Evolutionary conservation across 1,140 invertebrate genomes (phyloP), one percentile per base, ranked within the genome.

Genomic region (Hirudo medicinalis): DNA sequence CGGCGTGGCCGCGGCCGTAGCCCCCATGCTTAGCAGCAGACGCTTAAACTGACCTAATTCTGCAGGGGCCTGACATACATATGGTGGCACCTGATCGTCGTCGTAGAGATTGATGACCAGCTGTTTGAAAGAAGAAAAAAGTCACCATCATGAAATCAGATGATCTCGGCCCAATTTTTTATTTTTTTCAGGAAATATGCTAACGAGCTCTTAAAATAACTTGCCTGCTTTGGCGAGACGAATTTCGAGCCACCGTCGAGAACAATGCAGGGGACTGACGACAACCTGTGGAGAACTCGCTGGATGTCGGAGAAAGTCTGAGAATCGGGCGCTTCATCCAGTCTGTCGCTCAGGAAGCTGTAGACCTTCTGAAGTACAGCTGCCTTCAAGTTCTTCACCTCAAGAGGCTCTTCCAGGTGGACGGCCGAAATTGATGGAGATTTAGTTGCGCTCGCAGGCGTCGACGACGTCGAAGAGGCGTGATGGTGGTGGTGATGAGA

Each of bases 1-100:
- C 43, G 74, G 71, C 32, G 74, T 72, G 32, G 74, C 69, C 22
- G 27, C 57, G 55, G 74, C 5, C 11, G 68, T 63, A 22, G 73
- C 75, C 43, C 78, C 78, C 66, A 79, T 70, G 22, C 32, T 11
- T n/a, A 73, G 25, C 75, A 79, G 77, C 15, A 78, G 27, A 15
- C 74, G 49, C 69, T 74, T 75, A 73, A 74, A 76, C 22, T 72
- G 40, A 49, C 73, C 75, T 60, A 75, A 76, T 20, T 74, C 63
- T 20, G 71, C 20, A 0, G 78, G 78, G 43, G 72, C 70, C 67
- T 75, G 69, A 54, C 72, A 72, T 22, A 79, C 60, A 53, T 73
- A 76, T 1, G 74, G 76, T 17, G 60, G 63, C 29, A 78, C 77
- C 55, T 74, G 74, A 63, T 77, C 74, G 0, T 66, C 53, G 53